Base-by-base conservation (phyloP, 1,140 invertebrate species). In the Macrocentrus cingulum region DNA sequence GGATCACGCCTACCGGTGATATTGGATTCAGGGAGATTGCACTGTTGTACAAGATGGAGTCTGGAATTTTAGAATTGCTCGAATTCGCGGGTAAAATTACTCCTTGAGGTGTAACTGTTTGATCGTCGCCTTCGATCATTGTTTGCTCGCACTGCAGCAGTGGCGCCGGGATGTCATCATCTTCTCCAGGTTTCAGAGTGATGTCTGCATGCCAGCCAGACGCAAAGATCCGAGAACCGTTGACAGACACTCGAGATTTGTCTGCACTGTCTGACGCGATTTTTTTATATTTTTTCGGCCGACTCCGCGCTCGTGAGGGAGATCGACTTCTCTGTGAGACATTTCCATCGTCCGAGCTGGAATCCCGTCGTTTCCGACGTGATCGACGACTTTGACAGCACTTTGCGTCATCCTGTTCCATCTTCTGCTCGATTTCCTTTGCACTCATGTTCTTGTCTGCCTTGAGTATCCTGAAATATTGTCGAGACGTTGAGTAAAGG, bases 371-470 rank as follows among this genome's bases (percentile, higher is more conserved):
- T 44, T 44, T 58, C 20, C 56, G 56, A n/a, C 39, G 42, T 1
- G 39, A 15, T 11, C 23, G 18, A 1, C 46, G 48, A 32, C 46
- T 39, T 19, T 25, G 1, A 60, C 78, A 80, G 59, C 78, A 80
- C 0, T 64, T 65, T 2, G 74, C 59, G 19, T 80, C 78, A 11
- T 80, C 78, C 2, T 70, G 41, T 48, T 72, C 68, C 72, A 79
- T 74, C 46, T 72, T 80, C 4, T 67, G 62, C 1, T 74, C 64
- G 3, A 77, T 52, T 19, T 77, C 70, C 2, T 67, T 59, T 2
- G 59, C 11, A 0, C 52, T 39, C 63, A 79, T 65, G 2, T 51
- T 58, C 2, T 60, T 63, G 22, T 72, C 67, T 7, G 64, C 60
- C 56, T 72, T 59, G 1, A 79, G 51, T 67, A 76, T 65, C 54